phyloP scores from a whole-genome alignment of 1,140 invertebrate genomes.

The Nylanderia fulva region DNA sequence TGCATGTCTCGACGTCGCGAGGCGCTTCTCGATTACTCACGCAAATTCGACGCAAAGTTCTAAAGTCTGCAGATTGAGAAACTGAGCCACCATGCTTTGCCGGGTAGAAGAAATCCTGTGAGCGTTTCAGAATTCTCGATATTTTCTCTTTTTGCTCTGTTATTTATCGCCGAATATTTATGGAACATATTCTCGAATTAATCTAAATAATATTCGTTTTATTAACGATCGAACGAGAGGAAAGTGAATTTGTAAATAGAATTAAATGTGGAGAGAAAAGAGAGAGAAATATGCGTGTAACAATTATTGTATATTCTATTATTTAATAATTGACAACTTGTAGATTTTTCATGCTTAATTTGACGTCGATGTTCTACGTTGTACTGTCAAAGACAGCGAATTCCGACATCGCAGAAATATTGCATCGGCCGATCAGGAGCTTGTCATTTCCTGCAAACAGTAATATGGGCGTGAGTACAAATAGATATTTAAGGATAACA shows the following conservation, averaged over 20 bases:
- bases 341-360: constrained; percentile 49
- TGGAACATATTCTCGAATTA: not conserved
- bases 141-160: not conserved
- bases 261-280: not conserved
- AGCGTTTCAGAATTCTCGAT: not conserved
- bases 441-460: constrained; percentile 81
- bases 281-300: not conserved
- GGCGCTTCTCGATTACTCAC: not conserved
- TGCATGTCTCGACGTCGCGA: not conserved
- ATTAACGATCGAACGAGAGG: not conserved
- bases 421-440: constrained; percentile 82
- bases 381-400: constrained; percentile 60
- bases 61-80: constrained; percentile 6
- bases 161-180: not conserved
- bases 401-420: constrained; percentile 81
- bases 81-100: constrained; percentile 6
- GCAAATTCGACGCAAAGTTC: constrained; percentile 23
- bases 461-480: constrained; percentile 79
- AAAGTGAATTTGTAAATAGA: not conserved
- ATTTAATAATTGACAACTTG: constrained; percentile 15
- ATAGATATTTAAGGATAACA: not conserved
- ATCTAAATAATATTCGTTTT: not conserved
- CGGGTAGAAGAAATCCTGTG: constrained; percentile 3
- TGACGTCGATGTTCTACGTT: constrained; percentile 13
- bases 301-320: not conserved